Base-by-base conservation (phyloP, 1,140 invertebrate species). In the Brachionus sp. region DNA sequence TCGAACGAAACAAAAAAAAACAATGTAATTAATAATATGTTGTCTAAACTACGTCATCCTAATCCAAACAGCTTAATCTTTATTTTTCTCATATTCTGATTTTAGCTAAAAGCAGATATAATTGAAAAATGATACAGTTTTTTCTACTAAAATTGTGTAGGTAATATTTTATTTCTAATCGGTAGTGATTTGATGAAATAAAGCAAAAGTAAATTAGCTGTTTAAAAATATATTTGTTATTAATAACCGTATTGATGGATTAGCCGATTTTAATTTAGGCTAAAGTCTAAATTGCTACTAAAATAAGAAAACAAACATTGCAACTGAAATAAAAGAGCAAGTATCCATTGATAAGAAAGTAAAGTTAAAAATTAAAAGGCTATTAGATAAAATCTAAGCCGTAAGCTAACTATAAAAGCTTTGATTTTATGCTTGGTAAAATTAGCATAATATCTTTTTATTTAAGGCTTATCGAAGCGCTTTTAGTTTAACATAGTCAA, bases 311-410 rank as follows among this genome's bases (percentile, higher is more conserved):
- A 70, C 37, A 37, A 37, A 39, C 16, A 70, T 39, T 70, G 16
- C 16, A 70, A 9, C 37, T 16, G 64, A 39, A 73, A 2, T 39
- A 73, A 42, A 73, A 16, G 37, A 46, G 10, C 25, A 46, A 46
- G 23, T 33, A 75, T 23, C 19, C 23, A 46, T 46, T 70, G 16
- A n/a, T 25, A 46, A n/a, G 23, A 39, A 42, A 35, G 37, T 12
- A 13, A 46, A 46, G 39, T 75, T 50, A 39, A 75, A 75, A 75
- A 75, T 75, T 75, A 75, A 75, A 75, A 75, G 70, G 23, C 70
- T 44, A 75, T 75, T 46, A 75, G 42, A 75, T 46, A 75, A 75
- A 46, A 46, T 13, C 19, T n/a, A 70, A 70, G n/a, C 37, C 33
- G 37, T 29, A 16, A 68, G 39, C 35, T n/a, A 42, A 75, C 19